Conservation (phyloP, 1,140 invertebrate genomes). For the Acromyrmex echinatior region DNA sequence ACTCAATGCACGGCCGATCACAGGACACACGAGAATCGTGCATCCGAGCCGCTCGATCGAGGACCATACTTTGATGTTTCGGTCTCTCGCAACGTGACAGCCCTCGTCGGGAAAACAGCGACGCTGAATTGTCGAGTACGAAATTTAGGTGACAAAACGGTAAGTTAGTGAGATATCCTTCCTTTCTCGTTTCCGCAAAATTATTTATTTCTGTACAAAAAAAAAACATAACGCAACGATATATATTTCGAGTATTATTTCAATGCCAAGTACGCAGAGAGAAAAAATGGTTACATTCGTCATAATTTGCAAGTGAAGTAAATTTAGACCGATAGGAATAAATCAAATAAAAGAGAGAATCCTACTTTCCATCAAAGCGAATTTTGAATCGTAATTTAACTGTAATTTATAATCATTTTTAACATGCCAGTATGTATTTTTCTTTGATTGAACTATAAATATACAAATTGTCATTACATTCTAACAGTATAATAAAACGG, state of each 20-base stretch:
- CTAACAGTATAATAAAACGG: too few relatives aligned
- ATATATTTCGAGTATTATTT: background rate
- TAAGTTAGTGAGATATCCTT: constrained; percentile 78
- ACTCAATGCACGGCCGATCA: constrained; percentile 82
- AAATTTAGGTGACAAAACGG: constrained; percentile 93
- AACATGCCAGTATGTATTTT: too few relatives aligned
- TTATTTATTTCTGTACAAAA: background rate
- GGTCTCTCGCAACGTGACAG: constrained; percentile 93
- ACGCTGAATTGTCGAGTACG: constrained; percentile 92
- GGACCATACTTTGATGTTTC: constrained; percentile 92
- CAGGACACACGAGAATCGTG: constrained; percentile 79
- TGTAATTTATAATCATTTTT: too few relatives aligned
- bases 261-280: too few relatives aligned
- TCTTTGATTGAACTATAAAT: too few relatives aligned
- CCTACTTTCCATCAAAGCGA: too few relatives aligned
- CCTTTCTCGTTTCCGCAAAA: background rate
- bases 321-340: too few relatives aligned
- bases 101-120: constrained; percentile 92
- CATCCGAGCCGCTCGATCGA: constrained; percentile 86
- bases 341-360: too few relatives aligned
- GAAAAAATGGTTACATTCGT: too few relatives aligned
- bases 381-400: too few relatives aligned
- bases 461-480: too few relatives aligned
- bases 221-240: background rate
- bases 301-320: too few relatives aligned